Evolutionary conservation across 2,797 vertebrate genomes (phyloP).

Genomic region (Anas bernieri): DNA sequence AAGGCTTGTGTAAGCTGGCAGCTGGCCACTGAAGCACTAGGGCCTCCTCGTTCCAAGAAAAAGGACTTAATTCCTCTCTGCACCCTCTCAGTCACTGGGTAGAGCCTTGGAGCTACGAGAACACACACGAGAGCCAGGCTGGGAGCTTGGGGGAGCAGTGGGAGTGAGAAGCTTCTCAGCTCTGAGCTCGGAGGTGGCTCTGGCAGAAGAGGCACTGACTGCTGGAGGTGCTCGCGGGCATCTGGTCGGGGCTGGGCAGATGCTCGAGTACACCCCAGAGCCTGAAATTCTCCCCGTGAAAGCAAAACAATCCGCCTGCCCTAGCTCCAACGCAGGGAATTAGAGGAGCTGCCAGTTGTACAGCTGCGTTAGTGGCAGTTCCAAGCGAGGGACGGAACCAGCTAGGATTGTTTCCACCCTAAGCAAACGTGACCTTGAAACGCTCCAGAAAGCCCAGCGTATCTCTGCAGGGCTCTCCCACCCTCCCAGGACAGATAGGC

Average conservation of each 20-base stretch:
- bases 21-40: accelerated
- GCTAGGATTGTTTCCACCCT: neutral
- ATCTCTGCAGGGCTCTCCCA: neutral
- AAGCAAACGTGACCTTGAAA: neutral
- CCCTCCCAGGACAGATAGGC: neutral
- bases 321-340: neutral
- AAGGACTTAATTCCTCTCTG: neutral
- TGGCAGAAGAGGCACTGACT: neutral
- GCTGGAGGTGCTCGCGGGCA: neutral
- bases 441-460: neutral
- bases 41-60: neutral
- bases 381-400: neutral
- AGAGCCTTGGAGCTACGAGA: neutral
- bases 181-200: neutral
- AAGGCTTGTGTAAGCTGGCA: neutral
- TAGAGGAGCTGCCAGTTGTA: neutral
- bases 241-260: neutral
- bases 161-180: neutral
- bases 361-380: neutral
- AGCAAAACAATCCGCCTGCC: neutral
- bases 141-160: neutral
- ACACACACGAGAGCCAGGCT: neutral
- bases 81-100: neutral
- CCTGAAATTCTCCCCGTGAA: neutral
- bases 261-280: neutral